Base-by-base conservation (phyloP, 2,888 invertebrate species). In the Caenorhabditis macrosperma region DNA sequence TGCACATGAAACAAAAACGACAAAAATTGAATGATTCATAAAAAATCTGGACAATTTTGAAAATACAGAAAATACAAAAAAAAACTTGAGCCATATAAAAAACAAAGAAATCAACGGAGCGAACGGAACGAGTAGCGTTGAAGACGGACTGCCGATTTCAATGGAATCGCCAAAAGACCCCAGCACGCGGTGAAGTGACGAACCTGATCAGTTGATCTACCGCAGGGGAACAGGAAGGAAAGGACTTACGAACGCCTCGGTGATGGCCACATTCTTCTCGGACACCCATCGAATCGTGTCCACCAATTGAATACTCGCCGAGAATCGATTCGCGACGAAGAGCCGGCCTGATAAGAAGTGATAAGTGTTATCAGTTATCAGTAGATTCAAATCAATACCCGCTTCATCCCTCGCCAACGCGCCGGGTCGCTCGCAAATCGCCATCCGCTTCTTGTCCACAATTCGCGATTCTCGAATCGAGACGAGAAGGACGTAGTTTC, bases 341-440 rank as follows among this genome's bases (percentile, higher is more conserved):
- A 86, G 75, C n/a, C 84, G 81, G 12, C 85, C 85, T 85, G 72
- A n/a, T n/a, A n/a, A n/a, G n/a, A n/a, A n/a, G n/a, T n/a, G n/a
- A n/a, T n/a, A n/a, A n/a, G n/a, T n/a, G n/a, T n/a, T n/a, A n/a
- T n/a, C n/a, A n/a, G n/a, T n/a, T n/a, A n/a, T n/a, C n/a, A n/a
- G n/a, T n/a, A n/a, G n/a, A n/a, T n/a, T n/a, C n/a, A n/a, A n/a
- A n/a, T 4, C n/a, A 69, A 35, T 3, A 80, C 85, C 85, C n/a
- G 82, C 82, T 71, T 86, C 86, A 68, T 86, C 86, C 26, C 66
- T 67, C 0, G 86, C 83, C 22, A 86, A 55, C 0, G 84, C 83
- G 10, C 82, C 82, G 0, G 86, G 86, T 17, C 84, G 26, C 60
- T 86, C 83, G 38, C 84, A 84, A 50, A 86, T 67, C 10, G 84